Evolutionary conservation across 2,888 invertebrate genomes (phyloP).

Genomic region (Chirona hameri): DNA sequence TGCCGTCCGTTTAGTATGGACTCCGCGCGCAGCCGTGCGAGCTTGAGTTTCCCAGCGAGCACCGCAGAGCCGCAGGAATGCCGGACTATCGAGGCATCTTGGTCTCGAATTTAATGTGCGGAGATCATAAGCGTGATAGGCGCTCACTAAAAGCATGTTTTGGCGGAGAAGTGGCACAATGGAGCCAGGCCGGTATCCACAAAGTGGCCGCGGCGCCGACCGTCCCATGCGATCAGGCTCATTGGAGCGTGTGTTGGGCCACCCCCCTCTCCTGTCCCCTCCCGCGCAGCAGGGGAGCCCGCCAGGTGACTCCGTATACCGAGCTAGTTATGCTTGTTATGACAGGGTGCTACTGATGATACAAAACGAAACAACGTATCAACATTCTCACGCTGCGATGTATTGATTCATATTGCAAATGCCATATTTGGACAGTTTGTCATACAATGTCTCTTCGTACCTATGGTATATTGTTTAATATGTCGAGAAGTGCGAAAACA

Average conservation of each 20-base stretch:
- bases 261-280: neutral
- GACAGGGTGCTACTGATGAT: too few species aligned
- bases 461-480: too few species aligned
- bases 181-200: neutral
- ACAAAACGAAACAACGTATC: too few species aligned
- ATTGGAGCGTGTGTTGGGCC: neutral
- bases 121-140: conserved; percentile 1
- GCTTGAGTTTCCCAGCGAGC: neutral
- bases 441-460: too few species aligned
- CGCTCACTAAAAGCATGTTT: conserved; percentile 26
- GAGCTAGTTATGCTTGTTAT: too few species aligned
- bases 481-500: too few species aligned
- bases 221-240: neutral
- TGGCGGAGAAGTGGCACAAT: conserved; percentile 10
- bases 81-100: neutral
- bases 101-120: neutral
- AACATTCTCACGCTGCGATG: too few species aligned
- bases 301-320: too few species aligned
- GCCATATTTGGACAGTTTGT: too few species aligned
- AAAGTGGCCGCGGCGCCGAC: neutral
- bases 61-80: neutral
- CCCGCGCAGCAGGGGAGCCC: too few species aligned
- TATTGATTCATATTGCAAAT: too few species aligned
- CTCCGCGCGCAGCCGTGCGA: neutral
- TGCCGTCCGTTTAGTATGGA: neutral